Percentiles rank a stretch among this genome's conserved stretches.
These are phyloP conservation scores for Oreotrochilus melanogaster DNA, from an alignment of 2,113 vertebrate genomes.

Conservation along the genomic window DNA sequence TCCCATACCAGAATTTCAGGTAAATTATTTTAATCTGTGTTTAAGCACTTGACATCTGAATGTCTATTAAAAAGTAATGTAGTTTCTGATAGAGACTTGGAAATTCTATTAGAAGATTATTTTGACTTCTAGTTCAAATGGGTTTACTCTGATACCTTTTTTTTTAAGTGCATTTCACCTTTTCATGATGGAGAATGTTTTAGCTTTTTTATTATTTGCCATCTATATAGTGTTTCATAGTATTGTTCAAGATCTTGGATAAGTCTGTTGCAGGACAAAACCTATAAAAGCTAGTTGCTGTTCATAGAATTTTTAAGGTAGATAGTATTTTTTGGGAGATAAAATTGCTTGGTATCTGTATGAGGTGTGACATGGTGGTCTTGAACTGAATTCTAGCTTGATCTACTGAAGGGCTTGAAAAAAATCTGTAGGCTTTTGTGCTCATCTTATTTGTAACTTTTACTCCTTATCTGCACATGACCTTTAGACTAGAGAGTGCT, in stretches of 20 bases:
- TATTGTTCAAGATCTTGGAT: background rate
- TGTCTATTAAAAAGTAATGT: constrained; percentile 32
- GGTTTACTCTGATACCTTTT: constrained; percentile 2
- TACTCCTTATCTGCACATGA: background rate
- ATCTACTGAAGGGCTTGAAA: background rate
- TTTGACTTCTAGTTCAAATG: background rate
- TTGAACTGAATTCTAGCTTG: background rate
- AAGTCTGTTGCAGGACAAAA: background rate
- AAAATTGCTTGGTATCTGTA: background rate
- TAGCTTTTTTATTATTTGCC: background rate
- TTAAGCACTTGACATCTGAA: constrained; percentile 26
- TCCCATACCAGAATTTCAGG: constrained; percentile 89
- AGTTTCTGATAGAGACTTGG: constrained; percentile 4
- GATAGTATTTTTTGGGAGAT: background rate
- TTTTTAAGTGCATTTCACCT: background rate
- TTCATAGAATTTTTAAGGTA: background rate
- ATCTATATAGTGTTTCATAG: background rate
- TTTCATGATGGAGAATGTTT: background rate
- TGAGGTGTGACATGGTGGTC: background rate
- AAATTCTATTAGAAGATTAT: background rate
- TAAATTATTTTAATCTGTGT: constrained; percentile 76
- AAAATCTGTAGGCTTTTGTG: background rate
- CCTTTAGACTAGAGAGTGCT: background rate
- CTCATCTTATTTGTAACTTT: background rate
- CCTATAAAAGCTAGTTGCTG: background rate